Percentiles rank a stretch among this genome's conserved stretches.
phyloP scores from a whole-genome alignment of 2,797 vertebrate species.

The Macropodus opercularis region DNA sequence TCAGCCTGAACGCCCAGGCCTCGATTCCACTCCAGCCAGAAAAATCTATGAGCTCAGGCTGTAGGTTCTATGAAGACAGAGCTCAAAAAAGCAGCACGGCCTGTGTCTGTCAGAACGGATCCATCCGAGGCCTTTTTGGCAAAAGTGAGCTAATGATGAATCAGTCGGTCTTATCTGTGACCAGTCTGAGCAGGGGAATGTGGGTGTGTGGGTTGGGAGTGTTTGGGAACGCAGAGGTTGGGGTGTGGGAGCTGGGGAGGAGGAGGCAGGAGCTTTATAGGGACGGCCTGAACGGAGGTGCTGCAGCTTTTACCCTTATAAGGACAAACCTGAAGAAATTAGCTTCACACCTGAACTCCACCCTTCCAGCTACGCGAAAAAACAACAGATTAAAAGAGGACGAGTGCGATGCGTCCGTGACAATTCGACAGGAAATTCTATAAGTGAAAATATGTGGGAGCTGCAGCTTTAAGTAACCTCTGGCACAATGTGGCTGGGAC shows the following conservation, averaged over 20 bases:
- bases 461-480: slow-evolving; percentile 25
- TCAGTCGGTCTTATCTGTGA: slow-evolving; percentile 44
- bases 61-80: neutral
- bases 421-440: neutral
- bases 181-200: slow-evolving; percentile 56
- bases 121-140: neutral
- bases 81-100: too few species aligned
- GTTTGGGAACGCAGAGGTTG: slow-evolving; percentile 40
- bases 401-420: neutral
- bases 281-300: slow-evolving; percentile 45
- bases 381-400: neutral
- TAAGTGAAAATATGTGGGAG: neutral
- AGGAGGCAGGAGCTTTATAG: slow-evolving; percentile 50
- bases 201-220: slow-evolving; percentile 57
- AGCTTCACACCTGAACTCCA: slow-evolving; percentile 67
- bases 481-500: slow-evolving; percentile 20
- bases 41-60: neutral
- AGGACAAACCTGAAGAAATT: slow-evolving; percentile 67
- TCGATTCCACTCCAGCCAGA: neutral
- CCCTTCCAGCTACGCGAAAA: slow-evolving; percentile 32
- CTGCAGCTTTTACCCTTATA: slow-evolving; percentile 68
- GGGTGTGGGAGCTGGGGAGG: slow-evolving; percentile 64
- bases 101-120: neutral
- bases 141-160: slow-evolving; percentile 17
- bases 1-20: neutral